Base-by-base conservation (phyloP, 2,888 invertebrate genomes). In the Andrena minutula region DNA sequence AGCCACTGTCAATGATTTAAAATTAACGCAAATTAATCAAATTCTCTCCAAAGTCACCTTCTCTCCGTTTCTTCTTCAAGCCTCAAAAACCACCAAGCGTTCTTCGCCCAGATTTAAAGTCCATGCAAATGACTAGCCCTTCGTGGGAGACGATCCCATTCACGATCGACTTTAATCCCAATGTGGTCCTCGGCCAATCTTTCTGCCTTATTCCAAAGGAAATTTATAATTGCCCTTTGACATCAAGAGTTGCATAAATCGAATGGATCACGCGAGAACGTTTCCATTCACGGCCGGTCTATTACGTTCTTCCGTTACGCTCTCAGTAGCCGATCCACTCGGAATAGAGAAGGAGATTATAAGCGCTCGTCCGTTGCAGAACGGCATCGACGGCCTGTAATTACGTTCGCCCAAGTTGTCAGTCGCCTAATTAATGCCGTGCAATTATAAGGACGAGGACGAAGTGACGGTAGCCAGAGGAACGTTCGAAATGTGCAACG, bases 381-480 rank as follows among this genome's bases (percentile, higher is more conserved):
- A 16, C 26, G 23, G 23, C 20, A 53, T 47, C 66, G 49, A 30
- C 61, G 7, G 26, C 49, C 49, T 75, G 10, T 65, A 77, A 76
- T 79, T 77, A 65, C 66, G 20, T 49, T 53, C 47, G 30, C 10
- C 20, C 7, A 71, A 65, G 53, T 66, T 71, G 70, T 47, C 60
- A 51, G 26, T n/a, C 10, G 47, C n/a, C 49, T 76, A 66, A 66
- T 76, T 61, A 77, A 49, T 65, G 35, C 51, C 6, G n/a, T 10
- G 70, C 58, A 65, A 79, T 75, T 75, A 70, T 69, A 77, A 66
- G 35, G 10, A 8, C 2, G 5, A 4, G 64, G 6, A 0, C 23
- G 23, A 12, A 6, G 63, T 51, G n/a, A 28, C 28, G 28, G 64
- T 20, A 23, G 60, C 6, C 16, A 10, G 51, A n/a, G 28, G 60